Evolutionary conservation across 2,797 vertebrate species (phyloP).

Genomic region (Epinephelus coioides): DNA sequence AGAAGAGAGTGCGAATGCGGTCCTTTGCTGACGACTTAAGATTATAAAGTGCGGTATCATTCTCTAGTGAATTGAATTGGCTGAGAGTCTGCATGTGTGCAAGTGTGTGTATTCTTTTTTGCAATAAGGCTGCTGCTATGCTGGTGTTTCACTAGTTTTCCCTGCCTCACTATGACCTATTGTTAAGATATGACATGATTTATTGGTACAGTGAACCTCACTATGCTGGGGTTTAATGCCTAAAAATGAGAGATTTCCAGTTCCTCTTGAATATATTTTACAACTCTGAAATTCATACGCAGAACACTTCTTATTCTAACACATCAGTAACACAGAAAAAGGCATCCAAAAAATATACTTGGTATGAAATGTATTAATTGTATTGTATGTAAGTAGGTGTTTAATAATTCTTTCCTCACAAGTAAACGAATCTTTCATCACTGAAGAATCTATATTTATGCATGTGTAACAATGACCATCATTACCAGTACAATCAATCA

Average conservation of each 20-base stretch:
- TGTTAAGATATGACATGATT: slow-evolving; percentile 47
- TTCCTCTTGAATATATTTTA: neutral
- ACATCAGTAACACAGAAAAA: neutral
- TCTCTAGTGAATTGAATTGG: slow-evolving; percentile 61
- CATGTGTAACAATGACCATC: slow-evolving; percentile 33
- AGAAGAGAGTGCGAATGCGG: slow-evolving; percentile 51
- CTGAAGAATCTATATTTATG: slow-evolving; percentile 21
- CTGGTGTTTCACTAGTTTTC: slow-evolving; percentile 31
- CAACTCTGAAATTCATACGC: neutral
- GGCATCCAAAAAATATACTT: neutral
- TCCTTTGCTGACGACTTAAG: slow-evolving; percentile 68
- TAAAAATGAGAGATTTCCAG: neutral
- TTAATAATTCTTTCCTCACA: slow-evolving; percentile 8
- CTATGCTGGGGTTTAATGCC: neutral
- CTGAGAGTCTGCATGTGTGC: slow-evolving; percentile 41
- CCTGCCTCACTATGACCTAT: slow-evolving; percentile 56
- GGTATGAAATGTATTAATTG: neutral
- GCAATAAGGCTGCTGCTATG: slow-evolving; percentile 33
- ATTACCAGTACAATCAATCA: slow-evolving; percentile 48
- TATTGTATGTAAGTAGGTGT: neutral
- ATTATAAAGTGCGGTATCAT: slow-evolving; percentile 80
- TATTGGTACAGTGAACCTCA: slow-evolving; percentile 29
- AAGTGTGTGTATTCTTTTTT: slow-evolving; percentile 19
- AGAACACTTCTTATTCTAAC: neutral
- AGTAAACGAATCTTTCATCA: slow-evolving; percentile 3